Conservation (phyloP, 1,140 invertebrate species). For the Drosophila tsacasi region DNA sequence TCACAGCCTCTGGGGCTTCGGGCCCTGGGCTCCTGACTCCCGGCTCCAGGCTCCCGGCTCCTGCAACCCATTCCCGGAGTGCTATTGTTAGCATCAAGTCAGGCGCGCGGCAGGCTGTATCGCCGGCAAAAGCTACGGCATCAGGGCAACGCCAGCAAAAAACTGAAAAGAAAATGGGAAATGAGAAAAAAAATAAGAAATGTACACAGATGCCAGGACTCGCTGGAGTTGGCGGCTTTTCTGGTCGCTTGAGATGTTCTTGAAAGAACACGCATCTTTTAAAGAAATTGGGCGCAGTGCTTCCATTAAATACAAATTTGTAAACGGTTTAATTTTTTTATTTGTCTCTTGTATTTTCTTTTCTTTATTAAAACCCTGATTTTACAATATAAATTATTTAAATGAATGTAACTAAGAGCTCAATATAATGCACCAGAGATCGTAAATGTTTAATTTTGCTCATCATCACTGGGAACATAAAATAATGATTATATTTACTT, state of each 20-base stretch:
- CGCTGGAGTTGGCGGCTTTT: slow-evolving; percentile 18
- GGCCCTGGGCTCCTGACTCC: neutral
- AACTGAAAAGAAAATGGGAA: slow-evolving; percentile 38
- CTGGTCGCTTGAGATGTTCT: neutral
- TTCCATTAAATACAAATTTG: no score
- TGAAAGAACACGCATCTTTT: neutral
- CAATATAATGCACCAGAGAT: neutral
- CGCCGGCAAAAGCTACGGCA: slow-evolving; percentile 30
- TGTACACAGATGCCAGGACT: slow-evolving; percentile 7
- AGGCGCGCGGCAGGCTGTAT: slow-evolving; percentile 62
- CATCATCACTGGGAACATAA: neutral
- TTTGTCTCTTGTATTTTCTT: neutral
- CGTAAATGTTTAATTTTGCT: neutral
- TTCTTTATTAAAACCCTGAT: neutral
- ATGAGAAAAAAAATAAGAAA: slow-evolving; percentile 19
- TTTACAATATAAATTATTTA: neutral
- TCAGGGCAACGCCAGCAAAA: slow-evolving; percentile 15
- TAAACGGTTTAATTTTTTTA: neutral
- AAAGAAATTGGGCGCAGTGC: neutral
- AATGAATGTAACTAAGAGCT: neutral
- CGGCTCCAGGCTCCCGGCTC: slow-evolving; percentile 3
- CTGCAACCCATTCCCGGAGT: slow-evolving; percentile 55
- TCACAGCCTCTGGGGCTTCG: slow-evolving; percentile 4
- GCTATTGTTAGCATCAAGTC: slow-evolving; percentile 80
- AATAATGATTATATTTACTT: neutral